Evolutionary conservation across 2,888 invertebrate species (phyloP).

Genomic region (Meloe dianella): DNA sequence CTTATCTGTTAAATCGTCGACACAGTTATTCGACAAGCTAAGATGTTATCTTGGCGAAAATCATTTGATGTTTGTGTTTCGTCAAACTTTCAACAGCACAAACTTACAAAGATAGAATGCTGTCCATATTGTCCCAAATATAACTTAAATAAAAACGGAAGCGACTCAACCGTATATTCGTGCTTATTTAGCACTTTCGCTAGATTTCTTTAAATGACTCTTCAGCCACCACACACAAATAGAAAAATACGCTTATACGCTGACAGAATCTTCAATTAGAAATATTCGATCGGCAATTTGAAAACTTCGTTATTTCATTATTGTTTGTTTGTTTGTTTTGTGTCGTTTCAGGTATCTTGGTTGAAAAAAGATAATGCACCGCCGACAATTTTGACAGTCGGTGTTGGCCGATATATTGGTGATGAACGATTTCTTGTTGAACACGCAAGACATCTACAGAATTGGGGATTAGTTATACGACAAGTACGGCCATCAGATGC

Average conservation of each 20-base stretch:
- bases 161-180: slow-evolving; percentile 14
- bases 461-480: slow-evolving; percentile 70
- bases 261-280: neutral
- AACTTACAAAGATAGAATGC: slow-evolving; percentile 14
- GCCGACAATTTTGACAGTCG: slow-evolving; percentile 69
- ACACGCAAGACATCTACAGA: slow-evolving; percentile 67
- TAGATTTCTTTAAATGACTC: neutral
- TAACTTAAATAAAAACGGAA: slow-evolving; percentile 20
- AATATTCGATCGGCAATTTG: neutral
- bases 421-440: slow-evolving; percentile 71
- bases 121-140: slow-evolving; percentile 17
- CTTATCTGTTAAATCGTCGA: slow-evolving; percentile 13
- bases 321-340: slow-evolving; percentile 1
- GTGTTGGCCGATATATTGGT: slow-evolving; percentile 69
- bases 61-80: slow-evolving; percentile 29
- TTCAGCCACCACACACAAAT: neutral
- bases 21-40: slow-evolving; percentile 23
- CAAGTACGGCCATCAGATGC: slow-evolving; percentile 73
- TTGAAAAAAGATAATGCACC: slow-evolving; percentile 67
- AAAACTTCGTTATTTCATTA: slow-evolving; percentile 44
- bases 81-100: slow-evolving; percentile 24
- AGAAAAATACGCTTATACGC: no score
- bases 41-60: slow-evolving; percentile 20
- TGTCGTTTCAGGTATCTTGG: slow-evolving; percentile 68
- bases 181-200: slow-evolving; percentile 15